Evolutionary conservation across 2,797 vertebrate species (phyloP).

Genomic region (Sebastes wilsoni): DNA sequence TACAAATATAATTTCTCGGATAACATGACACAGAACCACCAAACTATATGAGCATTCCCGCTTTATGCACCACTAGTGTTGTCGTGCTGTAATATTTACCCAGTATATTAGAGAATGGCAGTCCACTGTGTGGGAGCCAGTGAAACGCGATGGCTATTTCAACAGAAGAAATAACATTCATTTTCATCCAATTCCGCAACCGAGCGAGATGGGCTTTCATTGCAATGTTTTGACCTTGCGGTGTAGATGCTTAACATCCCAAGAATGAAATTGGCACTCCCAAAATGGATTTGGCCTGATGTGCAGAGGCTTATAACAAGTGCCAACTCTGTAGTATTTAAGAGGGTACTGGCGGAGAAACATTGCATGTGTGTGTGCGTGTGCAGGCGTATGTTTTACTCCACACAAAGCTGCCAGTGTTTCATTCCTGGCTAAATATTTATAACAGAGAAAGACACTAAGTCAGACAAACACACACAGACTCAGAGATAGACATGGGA

Average conservation of each 20-base stretch:
- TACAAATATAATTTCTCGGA: slow-evolving; percentile 41
- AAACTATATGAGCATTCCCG: slow-evolving; percentile 17
- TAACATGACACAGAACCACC: slow-evolving; percentile 21
- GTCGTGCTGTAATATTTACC: slow-evolving; percentile 34
- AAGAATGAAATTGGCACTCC: slow-evolving; percentile 73
- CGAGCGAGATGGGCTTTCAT: slow-evolving; percentile 50
- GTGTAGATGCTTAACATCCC: slow-evolving; percentile 73
- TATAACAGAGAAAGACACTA: slow-evolving; percentile 59
- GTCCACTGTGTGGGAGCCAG: slow-evolving; percentile 45
- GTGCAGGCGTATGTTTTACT: slow-evolving; percentile 42
- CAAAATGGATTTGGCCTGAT: slow-evolving; percentile 76
- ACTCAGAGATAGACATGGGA: slow-evolving; percentile 18
- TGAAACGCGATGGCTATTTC: slow-evolving; percentile 57
- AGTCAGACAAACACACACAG: slow-evolving; percentile 53
- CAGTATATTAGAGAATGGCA: slow-evolving; percentile 35
- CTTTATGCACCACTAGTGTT: slow-evolving; percentile 24
- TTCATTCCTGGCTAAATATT: slow-evolving; percentile 70
- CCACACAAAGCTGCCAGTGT: slow-evolving; percentile 56
- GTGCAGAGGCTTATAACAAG: slow-evolving; percentile 68
- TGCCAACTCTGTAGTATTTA: slow-evolving; percentile 73
- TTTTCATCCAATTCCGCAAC: slow-evolving; percentile 54
- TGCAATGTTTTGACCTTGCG: slow-evolving; percentile 73
- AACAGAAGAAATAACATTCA: slow-evolving; percentile 55
- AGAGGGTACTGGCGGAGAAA: slow-evolving; percentile 64
- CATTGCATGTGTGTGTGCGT: slow-evolving; percentile 9